These are phyloP conservation scores for Philonicus albiceps DNA, from an alignment of 2,888 invertebrate genomes.

Conservation along the genomic window DNA sequence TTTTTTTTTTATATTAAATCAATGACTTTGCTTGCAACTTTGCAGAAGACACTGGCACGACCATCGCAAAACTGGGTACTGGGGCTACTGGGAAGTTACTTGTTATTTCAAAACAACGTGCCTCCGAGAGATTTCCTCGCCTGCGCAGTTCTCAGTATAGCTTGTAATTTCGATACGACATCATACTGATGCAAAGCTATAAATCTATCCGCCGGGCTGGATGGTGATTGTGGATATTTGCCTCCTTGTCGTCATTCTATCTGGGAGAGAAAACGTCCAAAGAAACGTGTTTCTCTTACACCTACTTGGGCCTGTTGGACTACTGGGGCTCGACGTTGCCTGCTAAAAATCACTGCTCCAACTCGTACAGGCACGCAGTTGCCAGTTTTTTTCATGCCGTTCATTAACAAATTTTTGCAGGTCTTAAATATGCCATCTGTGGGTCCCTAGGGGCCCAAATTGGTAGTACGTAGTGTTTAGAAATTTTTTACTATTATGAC, in stretches of 20 bases:
- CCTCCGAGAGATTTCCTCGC: slow-evolving; percentile 21
- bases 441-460: neutral
- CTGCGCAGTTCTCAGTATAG: slow-evolving; percentile 11
- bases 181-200: slow-evolving; percentile 17
- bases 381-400: neutral
- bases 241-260: neutral
- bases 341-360: neutral
- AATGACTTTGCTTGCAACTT: neutral
- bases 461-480: neutral
- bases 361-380: neutral
- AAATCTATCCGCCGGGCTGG: neutral
- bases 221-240: neutral
- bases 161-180: slow-evolving; percentile 6
- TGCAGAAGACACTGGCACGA: neutral
- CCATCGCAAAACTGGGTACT: slow-evolving; percentile 26
- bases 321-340: neutral
- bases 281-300: slow-evolving; percentile 29
- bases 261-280: slow-evolving; percentile 12
- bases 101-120: slow-evolving; percentile 36
- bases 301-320: neutral
- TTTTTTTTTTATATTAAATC: neutral
- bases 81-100: slow-evolving; percentile 17
- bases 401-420: neutral
- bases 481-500: too few relatives aligned
- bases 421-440: neutral